These are phyloP conservation scores for Vandiemenella viatica DNA, from an alignment of 2,888 invertebrate species.

Conservation along the genomic window DNA sequence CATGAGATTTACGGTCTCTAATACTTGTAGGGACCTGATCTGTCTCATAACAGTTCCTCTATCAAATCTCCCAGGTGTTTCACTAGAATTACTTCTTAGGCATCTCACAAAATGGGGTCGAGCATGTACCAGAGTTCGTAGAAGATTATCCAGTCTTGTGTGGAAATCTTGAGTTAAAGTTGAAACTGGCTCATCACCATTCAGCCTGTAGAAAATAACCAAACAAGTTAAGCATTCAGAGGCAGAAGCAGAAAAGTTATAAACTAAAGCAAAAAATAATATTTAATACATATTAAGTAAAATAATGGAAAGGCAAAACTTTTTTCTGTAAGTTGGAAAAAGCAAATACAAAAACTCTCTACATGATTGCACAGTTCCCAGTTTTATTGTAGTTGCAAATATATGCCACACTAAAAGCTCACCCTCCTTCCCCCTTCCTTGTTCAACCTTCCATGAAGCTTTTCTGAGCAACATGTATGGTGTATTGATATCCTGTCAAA, in stretches of 20 bases:
- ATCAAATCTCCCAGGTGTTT: constrained; percentile 72
- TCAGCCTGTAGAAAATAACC: constrained; percentile 33
- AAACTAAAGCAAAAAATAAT: too few relatives aligned
- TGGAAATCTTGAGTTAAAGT: constrained; percentile 92
- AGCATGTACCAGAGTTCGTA: constrained; percentile 82
- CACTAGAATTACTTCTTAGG: constrained; percentile 71
- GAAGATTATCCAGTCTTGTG: constrained; percentile 77
- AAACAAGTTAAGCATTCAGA: too few relatives aligned
- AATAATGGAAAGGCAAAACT: not conserved
- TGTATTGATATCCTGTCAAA: too few relatives aligned
- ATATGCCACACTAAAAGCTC: too few relatives aligned
- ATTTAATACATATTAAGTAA: not conserved
- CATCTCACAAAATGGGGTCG: constrained; percentile 90
- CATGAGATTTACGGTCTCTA: constrained; percentile 91
- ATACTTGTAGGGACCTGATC: constrained; percentile 75
- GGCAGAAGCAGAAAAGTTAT: too few relatives aligned
- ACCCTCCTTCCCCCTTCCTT: too few relatives aligned
- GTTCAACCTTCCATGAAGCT: too few relatives aligned
- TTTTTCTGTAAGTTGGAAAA: too few relatives aligned
- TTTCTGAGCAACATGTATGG: too few relatives aligned
- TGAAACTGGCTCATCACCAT: constrained; percentile 72
- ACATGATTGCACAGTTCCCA: too few relatives aligned
- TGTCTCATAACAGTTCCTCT: constrained; percentile 70
- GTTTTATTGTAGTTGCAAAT: too few relatives aligned
- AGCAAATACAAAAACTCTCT: too few relatives aligned